Conservation (phyloP, 2,888 invertebrate genomes). For the Phasia obesa region DNA sequence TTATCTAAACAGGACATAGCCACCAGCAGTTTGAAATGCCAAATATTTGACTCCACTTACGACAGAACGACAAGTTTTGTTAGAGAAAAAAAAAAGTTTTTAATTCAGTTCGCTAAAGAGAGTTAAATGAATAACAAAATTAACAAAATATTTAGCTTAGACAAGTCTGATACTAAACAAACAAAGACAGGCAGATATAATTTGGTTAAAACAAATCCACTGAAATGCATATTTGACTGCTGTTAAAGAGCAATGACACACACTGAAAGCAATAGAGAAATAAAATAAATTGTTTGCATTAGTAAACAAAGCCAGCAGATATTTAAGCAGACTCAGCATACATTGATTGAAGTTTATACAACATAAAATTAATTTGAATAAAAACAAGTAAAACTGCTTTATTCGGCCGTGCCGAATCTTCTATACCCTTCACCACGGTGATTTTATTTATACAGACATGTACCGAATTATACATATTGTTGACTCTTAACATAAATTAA, state of each 20-base stretch:
- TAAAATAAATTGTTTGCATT: too few relatives aligned
- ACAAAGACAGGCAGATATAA: background rate
- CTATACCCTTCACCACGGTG: too few relatives aligned
- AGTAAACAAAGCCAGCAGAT: too few relatives aligned
- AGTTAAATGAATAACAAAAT: slow-evolving; percentile 1
- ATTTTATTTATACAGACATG: too few relatives aligned
- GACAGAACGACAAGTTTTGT: background rate
- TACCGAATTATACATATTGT: too few relatives aligned
- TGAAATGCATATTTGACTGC: background rate
- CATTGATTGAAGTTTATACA: too few relatives aligned
- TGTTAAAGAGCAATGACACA: background rate
- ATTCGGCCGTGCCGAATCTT: too few relatives aligned
- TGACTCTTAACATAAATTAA: too few relatives aligned
- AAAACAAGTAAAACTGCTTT: too few relatives aligned
- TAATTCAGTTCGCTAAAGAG: background rate
- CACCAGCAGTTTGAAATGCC: background rate
- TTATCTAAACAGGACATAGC: background rate
- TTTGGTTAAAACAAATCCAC: background rate
- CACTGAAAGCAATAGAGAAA: too few relatives aligned
- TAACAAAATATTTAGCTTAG: background rate
- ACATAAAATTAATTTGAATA: too few relatives aligned
- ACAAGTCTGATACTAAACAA: slow-evolving; percentile 12
- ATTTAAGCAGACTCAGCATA: too few relatives aligned
- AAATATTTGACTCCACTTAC: background rate
- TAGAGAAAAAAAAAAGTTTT: background rate